These are phyloP conservation scores for Trichomalopsis sarcophagae DNA, from an alignment of 1,140 invertebrate genomes.

Conservation along the genomic window DNA sequence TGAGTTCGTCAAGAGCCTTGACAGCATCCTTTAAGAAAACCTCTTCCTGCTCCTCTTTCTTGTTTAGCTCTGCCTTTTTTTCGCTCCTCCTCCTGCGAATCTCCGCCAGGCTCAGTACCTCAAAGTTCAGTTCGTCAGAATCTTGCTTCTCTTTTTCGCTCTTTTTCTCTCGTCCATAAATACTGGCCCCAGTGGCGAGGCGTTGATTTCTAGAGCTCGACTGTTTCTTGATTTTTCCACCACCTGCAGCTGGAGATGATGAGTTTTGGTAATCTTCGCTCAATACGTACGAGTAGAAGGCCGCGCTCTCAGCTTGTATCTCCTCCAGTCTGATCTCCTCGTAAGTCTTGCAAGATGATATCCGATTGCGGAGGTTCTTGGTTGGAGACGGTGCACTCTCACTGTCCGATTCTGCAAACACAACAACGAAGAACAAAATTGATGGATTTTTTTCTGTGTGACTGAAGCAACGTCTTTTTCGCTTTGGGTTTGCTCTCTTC, in stretches of 20 bases:
- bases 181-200: background rate
- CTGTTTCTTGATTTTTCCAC: conserved; percentile 34
- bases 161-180: background rate
- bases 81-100: conserved; percentile 62
- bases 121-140: conserved; percentile 60
- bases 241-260: no score
- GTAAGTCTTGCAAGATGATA: conserved; percentile 78
- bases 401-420: conserved; percentile 84
- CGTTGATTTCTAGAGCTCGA: conserved; percentile 1
- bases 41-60: background rate
- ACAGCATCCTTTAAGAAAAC: conserved; percentile 50
- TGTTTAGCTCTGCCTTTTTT: background rate
- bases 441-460: conserved; percentile 30
- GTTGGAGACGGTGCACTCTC: conserved; percentile 79
- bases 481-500: background rate
- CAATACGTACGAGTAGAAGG: conserved; percentile 78
- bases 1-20: conserved; percentile 49
- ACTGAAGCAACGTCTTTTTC: background rate
- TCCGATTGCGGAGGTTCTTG: conserved; percentile 69
- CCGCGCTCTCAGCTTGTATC: conserved; percentile 81
- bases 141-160: background rate
- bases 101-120: conserved; percentile 70
- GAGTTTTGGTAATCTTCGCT: background rate
- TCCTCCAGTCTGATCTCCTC: conserved; percentile 81
- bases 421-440: conserved; percentile 71